Conservation (phyloP, 2,113 vertebrate genomes). For the Galemys pyrenaicus region DNA sequence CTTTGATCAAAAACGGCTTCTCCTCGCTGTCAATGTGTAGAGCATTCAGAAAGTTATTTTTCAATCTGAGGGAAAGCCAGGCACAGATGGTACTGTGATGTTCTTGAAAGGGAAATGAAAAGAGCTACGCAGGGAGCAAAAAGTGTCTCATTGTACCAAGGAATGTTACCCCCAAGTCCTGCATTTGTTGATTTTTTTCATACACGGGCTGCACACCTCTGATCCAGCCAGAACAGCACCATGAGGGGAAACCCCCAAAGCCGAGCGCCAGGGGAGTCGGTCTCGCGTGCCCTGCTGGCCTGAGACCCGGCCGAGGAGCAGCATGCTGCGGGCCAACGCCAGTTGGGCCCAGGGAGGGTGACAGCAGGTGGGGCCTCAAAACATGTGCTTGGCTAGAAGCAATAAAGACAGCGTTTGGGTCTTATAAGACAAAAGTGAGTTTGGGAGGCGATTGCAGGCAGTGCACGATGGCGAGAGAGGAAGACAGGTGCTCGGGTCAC, state of each 20-base stretch:
- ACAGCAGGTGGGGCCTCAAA: not conserved
- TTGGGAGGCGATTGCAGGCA: not conserved
- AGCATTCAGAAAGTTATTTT: not conserved
- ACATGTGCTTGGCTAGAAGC: not conserved
- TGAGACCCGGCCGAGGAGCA: not conserved
- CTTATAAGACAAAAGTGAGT: not conserved
- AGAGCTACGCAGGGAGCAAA: not conserved
- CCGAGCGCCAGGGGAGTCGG: not conserved
- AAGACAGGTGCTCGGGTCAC: not conserved
- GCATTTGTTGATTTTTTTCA: not conserved
- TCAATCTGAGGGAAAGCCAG: not conserved
- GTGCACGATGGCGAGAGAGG: not conserved
- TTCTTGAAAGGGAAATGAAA: conserved; percentile 20
- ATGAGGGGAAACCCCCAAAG: not conserved
- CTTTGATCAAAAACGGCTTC: not conserved
- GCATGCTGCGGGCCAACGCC: not conserved
- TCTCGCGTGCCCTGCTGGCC: not conserved
- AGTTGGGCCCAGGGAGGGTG: not conserved
- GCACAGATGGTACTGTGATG: not conserved
- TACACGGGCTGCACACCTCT: not conserved
- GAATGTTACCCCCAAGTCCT: not conserved
- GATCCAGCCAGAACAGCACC: not conserved
- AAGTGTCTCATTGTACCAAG: not conserved
- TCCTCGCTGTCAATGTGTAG: not conserved
- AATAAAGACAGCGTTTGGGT: not conserved